Base-by-base conservation (phyloP, 2,113 vertebrate genomes). In the Cepphus grylle region DNA sequence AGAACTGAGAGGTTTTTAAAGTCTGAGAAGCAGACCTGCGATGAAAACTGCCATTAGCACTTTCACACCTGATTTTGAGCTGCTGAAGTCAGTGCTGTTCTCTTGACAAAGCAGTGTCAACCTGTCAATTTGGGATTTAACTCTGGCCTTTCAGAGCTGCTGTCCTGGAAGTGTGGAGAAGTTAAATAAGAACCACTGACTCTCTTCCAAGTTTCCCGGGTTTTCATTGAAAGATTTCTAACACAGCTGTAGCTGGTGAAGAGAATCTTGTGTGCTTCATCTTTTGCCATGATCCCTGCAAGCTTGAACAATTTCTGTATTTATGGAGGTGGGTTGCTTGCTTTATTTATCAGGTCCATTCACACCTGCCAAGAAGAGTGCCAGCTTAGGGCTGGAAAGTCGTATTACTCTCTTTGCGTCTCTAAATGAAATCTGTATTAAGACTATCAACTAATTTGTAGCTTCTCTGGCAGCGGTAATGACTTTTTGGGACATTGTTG, bases 31-130 rank as follows among this genome's bases (percentile, higher is more conserved):
- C 69, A 73, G 74, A 81, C 38, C 85, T 92, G 80, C 4, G 4
- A 47, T 78, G 93, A 88, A 94, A 94, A 70, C 73, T 80, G 72
- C 87, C 79, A 87, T 94, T 96, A 94, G 74, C 9, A 7, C 88
- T 88, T 96, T 95, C 88, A 90, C 76, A 97, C 84, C 50, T 90
- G 86, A 67, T 67, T 94, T 65, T 72, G 81, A 93, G 53, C 49
- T 85, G 58, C 53, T 50, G 45, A 45, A 94, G 86, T 80, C 84
- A 85, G 20, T n/a, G 56, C 62, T 93, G 55, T 65, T 88, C 56
- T 83, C 16, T 69, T 95, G 92, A 89, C 69, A 86, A 87, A 90
- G 67, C 38, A 61, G 47, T 50, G 43, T 67, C 87, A 96, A 36
- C 71, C 76, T 81, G 67, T 82, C 84, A 81, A 59, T 84, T 34